Conservation (phyloP, 92 coral and sea anemone genomes). For the Parazoanthus swiftii region DNA sequence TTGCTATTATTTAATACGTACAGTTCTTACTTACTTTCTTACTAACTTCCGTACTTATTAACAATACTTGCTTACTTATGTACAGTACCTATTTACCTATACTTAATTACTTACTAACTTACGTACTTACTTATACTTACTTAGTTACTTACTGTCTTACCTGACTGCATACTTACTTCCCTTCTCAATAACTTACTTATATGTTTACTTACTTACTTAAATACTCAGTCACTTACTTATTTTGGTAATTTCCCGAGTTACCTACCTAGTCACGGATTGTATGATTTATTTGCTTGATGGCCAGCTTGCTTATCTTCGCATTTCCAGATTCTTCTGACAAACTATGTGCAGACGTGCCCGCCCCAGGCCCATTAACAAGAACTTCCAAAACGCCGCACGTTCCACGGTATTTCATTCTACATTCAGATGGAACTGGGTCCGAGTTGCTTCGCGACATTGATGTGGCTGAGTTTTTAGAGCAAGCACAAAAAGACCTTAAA, state of each 20-base stretch:
- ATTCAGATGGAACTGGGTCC: slow-evolving; percentile 95
- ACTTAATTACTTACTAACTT: no score
- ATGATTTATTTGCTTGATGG: neutral
- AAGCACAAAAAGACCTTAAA: slow-evolving; percentile 79
- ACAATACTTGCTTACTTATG: neutral
- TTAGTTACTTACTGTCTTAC: neutral
- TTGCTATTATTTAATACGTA: neutral
- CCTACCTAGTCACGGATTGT: neutral
- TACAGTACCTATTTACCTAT: no score
- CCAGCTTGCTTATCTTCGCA: neutral
- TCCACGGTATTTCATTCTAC: slow-evolving; percentile 76
- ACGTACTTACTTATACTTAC: neutral
- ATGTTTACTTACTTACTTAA: neutral
- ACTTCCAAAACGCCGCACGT: slow-evolving; percentile 35
- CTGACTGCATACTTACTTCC: neutral
- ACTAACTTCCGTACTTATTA: no score
- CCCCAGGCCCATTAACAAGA: neutral
- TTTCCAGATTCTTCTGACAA: neutral
- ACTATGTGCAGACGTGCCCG: slow-evolving; percentile 30
- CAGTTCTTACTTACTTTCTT: neutral
- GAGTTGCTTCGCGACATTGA: slow-evolving; percentile 84
- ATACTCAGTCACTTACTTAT: neutral
- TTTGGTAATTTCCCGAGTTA: neutral
- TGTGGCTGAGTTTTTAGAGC: slow-evolving; percentile 72
- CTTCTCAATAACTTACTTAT: no score